Evolutionary conservation across 1,140 invertebrate genomes (phyloP), one percentile per base, ranked within the genome.

Genomic region (Halictus rubicundus): DNA sequence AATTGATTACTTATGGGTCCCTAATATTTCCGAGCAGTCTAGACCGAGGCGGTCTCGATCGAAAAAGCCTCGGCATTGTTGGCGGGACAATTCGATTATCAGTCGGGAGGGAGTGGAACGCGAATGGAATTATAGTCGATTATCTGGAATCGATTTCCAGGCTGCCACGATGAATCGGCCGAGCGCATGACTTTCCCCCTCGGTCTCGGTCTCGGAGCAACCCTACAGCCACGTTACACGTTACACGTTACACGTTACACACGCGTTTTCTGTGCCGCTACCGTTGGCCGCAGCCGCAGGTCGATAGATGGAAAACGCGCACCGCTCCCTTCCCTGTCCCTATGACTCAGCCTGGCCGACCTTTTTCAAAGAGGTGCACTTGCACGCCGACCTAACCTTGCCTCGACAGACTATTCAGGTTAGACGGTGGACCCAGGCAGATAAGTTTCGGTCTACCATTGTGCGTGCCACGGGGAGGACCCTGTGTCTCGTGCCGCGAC

Each of bases 261-360:
- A 64, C 74, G 49, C 69, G 85, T 80, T 70, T 64, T 68, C 32
- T 25, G 16, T 64, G 57, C 63, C 59, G 42, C 42, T 12, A 14
- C 49, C 49, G 49, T 5, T 19, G 49, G 49, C 14, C 49, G 14
- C 16, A 5, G 49, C 16, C 68, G 72, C 84, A 85, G 84, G 84
- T 86, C 84, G 84, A 86, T 86, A 86, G 65, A 75, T 60, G 72
- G 76, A 68, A 79, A 86, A 86, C 83, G 57, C 80, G 66, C 74
- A 16, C 49, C 14, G 14, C 59, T n/a, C 39, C 71, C 42, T 12
- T 12, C 14, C 14, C 42, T 10, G 10, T 23, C 59, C 63, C 61
- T 52, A 79, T 86, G 84, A 86, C 80, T 86, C 85, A 87, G 64
- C 60, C 60, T 37, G 32, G 9, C 59, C 57, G 71, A 82, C 59